Base-by-base conservation (phyloP, 2,113 vertebrate species). In the Lagopus muta region DNA sequence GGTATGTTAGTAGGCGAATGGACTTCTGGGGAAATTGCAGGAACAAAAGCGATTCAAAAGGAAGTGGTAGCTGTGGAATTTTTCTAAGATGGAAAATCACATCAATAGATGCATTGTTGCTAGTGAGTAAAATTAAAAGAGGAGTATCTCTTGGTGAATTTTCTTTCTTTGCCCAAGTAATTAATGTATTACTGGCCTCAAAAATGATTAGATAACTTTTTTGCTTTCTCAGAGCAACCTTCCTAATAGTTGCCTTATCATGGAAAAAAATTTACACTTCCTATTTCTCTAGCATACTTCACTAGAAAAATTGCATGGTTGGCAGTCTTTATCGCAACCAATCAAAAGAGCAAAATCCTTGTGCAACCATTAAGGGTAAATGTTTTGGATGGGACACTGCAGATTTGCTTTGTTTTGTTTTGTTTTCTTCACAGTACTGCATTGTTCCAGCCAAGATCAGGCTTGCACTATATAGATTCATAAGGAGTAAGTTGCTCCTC, bases 351-450 rank as follows among this genome's bases (percentile, higher is more conserved):
- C 20, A 91, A 90, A 84, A 80, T 47, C 57, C 57, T 83, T 15
- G 28, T 43, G 24, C 34, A 74, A 36, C 50, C 82, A 55, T 91
- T 82, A 95, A 95, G 91, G 90, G 43, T 69, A 94, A 88, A 79
- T 71, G 24, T 66, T 78, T 93, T 89, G 91, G 40, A 91, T 80
- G 73, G 45, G 55, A 75, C 47, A 14, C 43, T 58, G 57, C 38
- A 92, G 78, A 87, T 85, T 55, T 54, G 92, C 74, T 92, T 92
- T 84, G 81, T 81, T 60, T 75, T 81, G 42, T 93, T 95, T 76
- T 52, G 24, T 52, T 52, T 28, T 52, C 50, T 52, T 52, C 50
- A 72, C 57, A 54, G 57, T 45, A 82, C 91, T 91, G 64, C 87
- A 86, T 72, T 90, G 87, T 89, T 87, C 78, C 75, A 81, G 0